Percentiles rank a stretch among this genome's conserved stretches.
Evolutionary conservation across 2,797 vertebrate species (phyloP).

Genomic region (Buphagus erythrorhynchus): DNA sequence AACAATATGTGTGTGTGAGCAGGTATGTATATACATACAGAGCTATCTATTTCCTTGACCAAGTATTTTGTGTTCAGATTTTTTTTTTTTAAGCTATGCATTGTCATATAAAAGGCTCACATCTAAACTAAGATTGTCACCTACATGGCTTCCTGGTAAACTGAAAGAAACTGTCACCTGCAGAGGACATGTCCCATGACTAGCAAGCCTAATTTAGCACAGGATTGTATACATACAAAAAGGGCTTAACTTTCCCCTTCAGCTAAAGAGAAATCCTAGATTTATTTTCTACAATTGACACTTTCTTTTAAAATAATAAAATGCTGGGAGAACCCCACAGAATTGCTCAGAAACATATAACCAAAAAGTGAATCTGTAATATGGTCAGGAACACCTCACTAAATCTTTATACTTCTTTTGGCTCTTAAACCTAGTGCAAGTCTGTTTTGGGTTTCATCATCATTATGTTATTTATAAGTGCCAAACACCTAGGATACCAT

Average conservation of each 20-base stretch:
- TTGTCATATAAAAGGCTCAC: background rate
- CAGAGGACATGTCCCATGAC: background rate
- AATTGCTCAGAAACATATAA: background rate
- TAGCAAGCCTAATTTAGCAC: background rate
- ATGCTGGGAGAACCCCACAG: background rate
- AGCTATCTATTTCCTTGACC: background rate
- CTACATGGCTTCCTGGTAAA: background rate
- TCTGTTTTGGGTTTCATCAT: background rate
- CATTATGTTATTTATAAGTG: background rate
- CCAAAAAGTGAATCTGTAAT: background rate
- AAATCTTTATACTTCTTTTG: background rate
- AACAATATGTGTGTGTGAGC: fast-evolving
- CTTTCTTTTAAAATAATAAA: background rate
- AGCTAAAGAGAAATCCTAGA: background rate
- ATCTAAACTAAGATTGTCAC: background rate
- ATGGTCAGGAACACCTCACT: background rate
- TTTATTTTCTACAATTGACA: background rate
- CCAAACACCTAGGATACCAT: background rate
- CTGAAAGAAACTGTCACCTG: background rate
- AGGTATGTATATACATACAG: background rate
- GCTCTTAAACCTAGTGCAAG: background rate
- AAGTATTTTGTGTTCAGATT: background rate
- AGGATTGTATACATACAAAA: background rate
- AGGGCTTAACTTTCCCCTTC: background rate
- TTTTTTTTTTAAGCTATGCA: background rate